Evolutionary conservation across 2,113 vertebrate genomes (phyloP).

Genomic region (Serinus canaria): DNA sequence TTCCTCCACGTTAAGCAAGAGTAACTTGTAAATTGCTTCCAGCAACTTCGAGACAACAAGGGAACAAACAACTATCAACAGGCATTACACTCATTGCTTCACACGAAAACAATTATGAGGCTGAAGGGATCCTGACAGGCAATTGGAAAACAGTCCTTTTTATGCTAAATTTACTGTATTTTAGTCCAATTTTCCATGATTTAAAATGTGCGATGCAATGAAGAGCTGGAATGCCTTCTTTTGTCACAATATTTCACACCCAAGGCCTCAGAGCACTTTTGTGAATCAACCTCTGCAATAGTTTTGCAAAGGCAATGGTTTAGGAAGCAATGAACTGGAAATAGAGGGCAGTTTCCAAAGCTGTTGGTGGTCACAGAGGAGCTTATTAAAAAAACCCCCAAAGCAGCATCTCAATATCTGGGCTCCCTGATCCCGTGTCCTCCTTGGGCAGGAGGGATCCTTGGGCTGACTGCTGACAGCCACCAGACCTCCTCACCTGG

Average conservation of each 20-base stretch:
- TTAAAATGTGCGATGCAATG: slow-evolving; percentile 44
- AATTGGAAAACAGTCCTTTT: slow-evolving; percentile 43
- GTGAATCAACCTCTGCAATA: background rate
- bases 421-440: fast-evolving
- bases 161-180: slow-evolving; percentile 34
- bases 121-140: slow-evolving; percentile 39
- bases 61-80: slow-evolving; percentile 62
- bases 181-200: slow-evolving; percentile 49
- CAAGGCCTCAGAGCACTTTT: slow-evolving; percentile 23
- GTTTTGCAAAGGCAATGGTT: background rate
- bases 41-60: slow-evolving; percentile 37
- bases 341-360: background rate
- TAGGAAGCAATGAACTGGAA: background rate
- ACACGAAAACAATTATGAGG: slow-evolving; percentile 33
- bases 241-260: slow-evolving; percentile 37
- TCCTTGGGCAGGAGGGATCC: background rate
- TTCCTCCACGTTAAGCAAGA: slow-evolving; percentile 56
- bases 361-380: background rate
- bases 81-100: slow-evolving; percentile 29
- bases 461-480: background rate
- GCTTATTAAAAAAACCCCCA: background rate
- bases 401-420: background rate
- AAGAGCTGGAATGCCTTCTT: slow-evolving; percentile 20
- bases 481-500: background rate
- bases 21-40: slow-evolving; percentile 64